These are phyloP conservation scores for Oxytorus armatus DNA, from an alignment of 2,888 invertebrate genomes.

Conservation along the genomic window DNA sequence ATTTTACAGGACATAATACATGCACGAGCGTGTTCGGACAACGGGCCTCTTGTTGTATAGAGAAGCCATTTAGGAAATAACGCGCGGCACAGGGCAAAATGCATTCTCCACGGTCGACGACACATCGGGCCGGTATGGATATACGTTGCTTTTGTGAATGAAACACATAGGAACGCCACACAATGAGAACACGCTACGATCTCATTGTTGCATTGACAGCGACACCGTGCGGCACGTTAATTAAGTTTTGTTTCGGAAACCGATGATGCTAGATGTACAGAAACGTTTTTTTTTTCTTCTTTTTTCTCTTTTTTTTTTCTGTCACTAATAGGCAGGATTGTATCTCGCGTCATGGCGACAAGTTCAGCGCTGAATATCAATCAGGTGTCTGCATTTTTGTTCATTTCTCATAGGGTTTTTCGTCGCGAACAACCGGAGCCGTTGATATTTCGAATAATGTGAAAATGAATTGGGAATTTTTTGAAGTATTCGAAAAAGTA, in stretches of 20 bases:
- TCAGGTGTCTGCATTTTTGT: slow-evolving; percentile 45
- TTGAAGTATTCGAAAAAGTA: too few relatives aligned
- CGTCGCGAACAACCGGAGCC: not conserved
- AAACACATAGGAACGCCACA: slow-evolving; percentile 51
- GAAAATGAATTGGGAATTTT: too few relatives aligned
- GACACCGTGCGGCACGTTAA: slow-evolving; percentile 75
- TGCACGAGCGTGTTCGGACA: slow-evolving; percentile 68
- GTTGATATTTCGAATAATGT: too few relatives aligned
- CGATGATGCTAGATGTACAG: slow-evolving; percentile 68
- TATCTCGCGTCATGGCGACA: slow-evolving; percentile 38
- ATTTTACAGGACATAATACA: slow-evolving; percentile 55
- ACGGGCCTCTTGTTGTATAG: slow-evolving; percentile 74
- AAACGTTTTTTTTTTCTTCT: slow-evolving; percentile 21
- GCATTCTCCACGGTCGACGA: slow-evolving; percentile 68
- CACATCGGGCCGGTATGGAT: slow-evolving; percentile 53
- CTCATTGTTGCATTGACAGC: slow-evolving; percentile 73
- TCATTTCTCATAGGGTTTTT: not conserved
- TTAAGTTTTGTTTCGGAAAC: slow-evolving; percentile 76
- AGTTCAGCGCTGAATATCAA: slow-evolving; percentile 44
- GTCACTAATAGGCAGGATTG: slow-evolving; percentile 58
- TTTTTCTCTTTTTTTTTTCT: slow-evolving; percentile 25
- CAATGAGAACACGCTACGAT: slow-evolving; percentile 67
- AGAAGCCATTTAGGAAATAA: slow-evolving; percentile 64
- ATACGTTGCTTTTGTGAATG: slow-evolving; percentile 65
- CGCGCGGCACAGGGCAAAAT: slow-evolving; percentile 65